Evolutionary conservation across 2,888 invertebrate genomes (phyloP).

Genomic region (Phengaris alcon): DNA sequence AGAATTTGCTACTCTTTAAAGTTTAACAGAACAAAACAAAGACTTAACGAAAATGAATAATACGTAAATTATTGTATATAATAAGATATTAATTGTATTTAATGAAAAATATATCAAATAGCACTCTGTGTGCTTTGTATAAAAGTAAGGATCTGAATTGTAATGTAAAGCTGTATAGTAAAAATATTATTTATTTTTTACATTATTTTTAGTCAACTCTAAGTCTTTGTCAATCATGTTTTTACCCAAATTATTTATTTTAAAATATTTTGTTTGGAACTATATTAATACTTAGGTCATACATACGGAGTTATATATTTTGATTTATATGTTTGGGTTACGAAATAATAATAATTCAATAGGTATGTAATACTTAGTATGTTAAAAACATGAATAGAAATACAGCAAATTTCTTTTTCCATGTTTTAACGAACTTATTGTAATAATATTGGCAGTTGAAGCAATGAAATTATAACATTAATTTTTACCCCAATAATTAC

Average conservation of each 20-base stretch:
- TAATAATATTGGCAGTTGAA: too few species aligned
- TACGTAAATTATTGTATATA: not conserved
- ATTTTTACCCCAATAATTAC: too few species aligned
- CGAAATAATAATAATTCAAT: too few species aligned
- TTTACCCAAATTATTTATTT: not conserved
- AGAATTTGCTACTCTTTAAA: not conserved
- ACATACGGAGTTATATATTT: too few species aligned
- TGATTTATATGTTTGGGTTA: too few species aligned
- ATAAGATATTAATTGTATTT: not conserved
- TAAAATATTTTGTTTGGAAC: too few species aligned
- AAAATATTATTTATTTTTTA: slow-evolving; percentile 3
- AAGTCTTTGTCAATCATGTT: not conserved
- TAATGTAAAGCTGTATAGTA: not conserved
- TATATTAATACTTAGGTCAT: not conserved
- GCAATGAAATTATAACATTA: too few species aligned
- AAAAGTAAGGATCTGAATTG: not conserved
- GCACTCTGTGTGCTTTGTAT: not conserved
- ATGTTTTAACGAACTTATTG: too few species aligned
- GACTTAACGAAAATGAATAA: not conserved
- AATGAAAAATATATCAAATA: not conserved
- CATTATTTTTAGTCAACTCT: not conserved
- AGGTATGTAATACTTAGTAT: too few species aligned
- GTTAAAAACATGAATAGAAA: too few species aligned
- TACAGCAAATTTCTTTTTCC: too few species aligned
- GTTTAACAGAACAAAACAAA: not conserved